Evolutionary conservation across 2,888 invertebrate genomes (phyloP), one percentile per base, ranked within the genome.

Genomic region (Luperina testacea): DNA sequence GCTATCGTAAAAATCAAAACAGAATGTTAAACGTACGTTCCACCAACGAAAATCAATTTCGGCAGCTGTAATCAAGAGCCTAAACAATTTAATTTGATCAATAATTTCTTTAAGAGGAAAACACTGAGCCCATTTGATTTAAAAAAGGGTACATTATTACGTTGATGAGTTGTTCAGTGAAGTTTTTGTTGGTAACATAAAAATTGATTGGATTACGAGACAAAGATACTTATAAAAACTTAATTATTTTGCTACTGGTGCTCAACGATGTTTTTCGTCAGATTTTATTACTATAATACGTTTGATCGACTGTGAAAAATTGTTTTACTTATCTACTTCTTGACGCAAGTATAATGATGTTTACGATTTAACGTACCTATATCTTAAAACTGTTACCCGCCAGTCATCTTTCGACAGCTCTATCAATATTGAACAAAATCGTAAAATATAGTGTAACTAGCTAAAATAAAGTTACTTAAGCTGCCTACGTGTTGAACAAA

Each of bases 231-330:
- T 78, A 82, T 72, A 89, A 89, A 89, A 89, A 90, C 75, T 83
- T 87, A 90, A 89, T 90, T 84, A 87, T 82, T 83, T 81, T 67
- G 89, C 89, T 89, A 89, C 89, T 77, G 88, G 81, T 75, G 70
- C 82, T 78, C 69, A 76, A 77, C 38, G 71, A 82, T 77, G 57
- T 73, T 86, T 74, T 76, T 81, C 71, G 72, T 76, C 78, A 77
- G 38, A 70, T 68, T 78, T 80, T 81, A 83, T 83, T 72, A 73
- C 77, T 71, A 45, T 67, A 42, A 78, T 84, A 86, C 77, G 69
- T 74, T 87, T 87, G 80, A 82, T 78, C 68, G 81, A 78, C 78
- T 78, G 80, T 85, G 80, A 78, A 87, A 80, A 79, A 74, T 71
- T 64, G 78, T 67, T 75, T 71, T 70, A 74, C 63, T 24, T 70